Percentiles rank a stretch among this genome's conserved stretches.
phyloP scores from a whole-genome alignment of 2,797 vertebrate species.

The Tokudaia tokunoshimensis region DNA sequence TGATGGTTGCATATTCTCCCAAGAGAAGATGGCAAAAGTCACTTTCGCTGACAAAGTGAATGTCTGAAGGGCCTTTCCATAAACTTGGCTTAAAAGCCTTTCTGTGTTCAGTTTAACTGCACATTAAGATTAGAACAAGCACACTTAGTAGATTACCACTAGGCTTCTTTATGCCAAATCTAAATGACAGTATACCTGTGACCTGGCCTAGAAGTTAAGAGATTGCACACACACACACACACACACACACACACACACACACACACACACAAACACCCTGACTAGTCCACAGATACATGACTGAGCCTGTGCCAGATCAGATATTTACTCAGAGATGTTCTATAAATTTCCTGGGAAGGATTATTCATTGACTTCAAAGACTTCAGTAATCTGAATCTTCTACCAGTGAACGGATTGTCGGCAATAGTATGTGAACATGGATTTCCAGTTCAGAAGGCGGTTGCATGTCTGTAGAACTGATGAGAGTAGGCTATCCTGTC shows the following conservation, averaged over 20 bases:
- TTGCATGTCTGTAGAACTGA: neutral
- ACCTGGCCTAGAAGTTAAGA: neutral
- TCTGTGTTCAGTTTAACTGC: neutral
- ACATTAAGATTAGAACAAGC: neutral
- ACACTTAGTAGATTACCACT: neutral
- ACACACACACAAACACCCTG: neutral
- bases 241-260: neutral
- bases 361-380: conserved; percentile 22
- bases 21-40: neutral
- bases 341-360: conserved; percentile 29
- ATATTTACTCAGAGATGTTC: neutral
- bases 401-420: neutral
- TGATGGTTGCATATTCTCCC: neutral
- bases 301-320: neutral
- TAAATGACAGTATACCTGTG: neutral
- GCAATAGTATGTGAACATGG: neutral
- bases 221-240: neutral
- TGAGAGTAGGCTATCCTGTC: neutral
- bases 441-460: neutral
- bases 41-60: neutral
- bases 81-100: neutral
- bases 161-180: neutral
- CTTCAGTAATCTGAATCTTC: neutral
- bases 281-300: neutral
- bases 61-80: neutral